Evolutionary conservation across 2,113 vertebrate species (phyloP), one percentile per base, ranked within the genome.

Genomic region (Dasypus novemcinctus): DNA sequence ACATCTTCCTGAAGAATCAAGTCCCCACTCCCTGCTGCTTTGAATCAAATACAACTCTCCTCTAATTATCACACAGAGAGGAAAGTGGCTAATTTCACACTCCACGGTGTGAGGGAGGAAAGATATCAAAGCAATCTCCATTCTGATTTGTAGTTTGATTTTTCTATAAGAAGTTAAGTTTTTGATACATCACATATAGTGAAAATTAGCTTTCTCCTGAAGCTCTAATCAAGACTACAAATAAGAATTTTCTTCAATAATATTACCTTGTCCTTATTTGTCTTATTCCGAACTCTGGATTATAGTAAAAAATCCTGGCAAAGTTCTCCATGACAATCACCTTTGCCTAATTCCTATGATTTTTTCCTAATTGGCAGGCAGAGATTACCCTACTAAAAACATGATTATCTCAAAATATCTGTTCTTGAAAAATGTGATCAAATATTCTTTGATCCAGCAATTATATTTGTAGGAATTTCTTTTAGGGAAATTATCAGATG

Each of bases 381-480:
- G 43, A 89, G 38, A 18, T 31, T 41, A 49, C n/a, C 4, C 8
- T 36, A 54, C 29, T 46, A 76, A 79, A 79, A 66, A 57, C 38
- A 82, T 13, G 17, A 81, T 43, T 57, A 61, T 81, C 20, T 78
- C 81, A 66, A 82, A 3, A 7, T 43, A 79, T 69, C 33, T 52
- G 38, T n/a, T 14, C 43, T 64, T 78, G 29, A 57, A 81, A 91
- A 75, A 75, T 63, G 31, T 63, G 59, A 7, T 29, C 54, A 57
- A 57, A 20, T 84, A 13, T 21, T 43, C 31, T 86, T 63, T 93
- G 68, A 82, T 27, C 13, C 8, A 86, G 38, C 1, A 80, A 49
- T 88, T 57, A 72, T 69, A 64, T 33, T 57, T 82, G 43, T 76
- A 90, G 29, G 21, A 93, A 80, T 92, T 87, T 90, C 87, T 92